These are phyloP conservation scores for Nothoprocta perdicaria DNA, from an alignment of 2,113 vertebrate genomes.

Conservation along the genomic window DNA sequence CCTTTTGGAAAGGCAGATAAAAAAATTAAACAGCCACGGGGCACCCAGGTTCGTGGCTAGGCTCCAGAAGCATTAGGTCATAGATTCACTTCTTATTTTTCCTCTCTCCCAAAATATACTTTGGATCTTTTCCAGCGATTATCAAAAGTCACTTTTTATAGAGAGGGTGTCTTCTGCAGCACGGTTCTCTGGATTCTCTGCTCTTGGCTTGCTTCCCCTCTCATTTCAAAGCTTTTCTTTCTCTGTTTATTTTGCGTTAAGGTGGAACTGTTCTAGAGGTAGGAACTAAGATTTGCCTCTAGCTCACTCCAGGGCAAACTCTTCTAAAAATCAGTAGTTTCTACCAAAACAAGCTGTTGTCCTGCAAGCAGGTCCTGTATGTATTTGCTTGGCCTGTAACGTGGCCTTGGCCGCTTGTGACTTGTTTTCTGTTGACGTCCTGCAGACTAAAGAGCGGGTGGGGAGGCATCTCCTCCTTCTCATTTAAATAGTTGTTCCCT, in stretches of 20 bases:
- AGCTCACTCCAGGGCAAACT: too few species aligned
- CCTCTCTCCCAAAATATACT: conserved; percentile 55
- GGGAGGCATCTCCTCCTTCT: not conserved
- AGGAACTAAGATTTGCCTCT: not conserved
- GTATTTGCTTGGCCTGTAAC: not conserved
- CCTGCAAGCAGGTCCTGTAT: not conserved
- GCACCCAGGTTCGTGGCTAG: conserved; percentile 56
- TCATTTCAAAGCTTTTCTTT: not conserved
- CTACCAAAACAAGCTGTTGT: not conserved
- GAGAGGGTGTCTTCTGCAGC: not conserved
- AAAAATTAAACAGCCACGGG: conserved; percentile 71
- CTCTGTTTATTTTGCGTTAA: conserved; percentile 40
- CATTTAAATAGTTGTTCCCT: not conserved
- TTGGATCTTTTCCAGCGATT: conserved; percentile 66
- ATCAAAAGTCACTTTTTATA: conserved; percentile 72
- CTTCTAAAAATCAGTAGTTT: not conserved
- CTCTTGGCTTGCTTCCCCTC: conserved; percentile 19
- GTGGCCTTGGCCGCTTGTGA: not conserved
- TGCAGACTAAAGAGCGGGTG: not conserved
- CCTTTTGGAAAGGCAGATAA: conserved; percentile 59
- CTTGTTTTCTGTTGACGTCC: conserved; percentile 23
- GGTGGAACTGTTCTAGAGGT: not conserved
- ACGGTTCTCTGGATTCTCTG: conserved; percentile 35
- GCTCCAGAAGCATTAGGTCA: conserved; percentile 78
- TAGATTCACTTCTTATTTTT: conserved; percentile 16